Base-by-base conservation (phyloP, 2,113 vertebrate genomes). In the Cebidichthys violaceus region DNA sequence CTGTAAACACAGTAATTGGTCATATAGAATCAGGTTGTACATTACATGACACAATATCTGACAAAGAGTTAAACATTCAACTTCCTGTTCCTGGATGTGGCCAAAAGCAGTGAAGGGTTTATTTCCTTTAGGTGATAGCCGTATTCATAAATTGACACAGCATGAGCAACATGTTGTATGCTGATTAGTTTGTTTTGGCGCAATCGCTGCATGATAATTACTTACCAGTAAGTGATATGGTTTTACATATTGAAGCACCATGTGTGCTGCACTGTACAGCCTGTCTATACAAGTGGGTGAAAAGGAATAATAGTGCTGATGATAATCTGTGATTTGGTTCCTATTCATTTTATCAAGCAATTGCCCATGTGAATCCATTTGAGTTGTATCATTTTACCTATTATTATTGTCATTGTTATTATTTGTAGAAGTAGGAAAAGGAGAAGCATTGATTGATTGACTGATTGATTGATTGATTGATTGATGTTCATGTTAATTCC, bases 201-300 rank as follows among this genome's bases (percentile, higher is more conserved):
- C 71, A 80, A 83, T 91, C 86, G 75, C 90, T 81, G 87, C 81
- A 90, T 90, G 77, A 84, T 92, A 89, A 93, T 93, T 81, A 81
- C 72, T 90, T 91, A 74, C 31, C 59, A 84, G 81, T 89, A 83
- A 88, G 68, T 89, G 76, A 90, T 90, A 82, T 54, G 79, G 65
- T 88, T 93, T 89, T 91, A 88, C 81, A 91, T 90, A 89, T 88
- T 84, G 64, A 81, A 85, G 68, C 88, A 68, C 59, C 75, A 76
- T 85, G 72, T 86, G 62, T 74, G 57, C 39, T 70, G 57, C 77
- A 68, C 54, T 72, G 75, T 39, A 77, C 75, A 81, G 22, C 62
- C 59, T 85, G 69, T 70, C 71, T 88, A 9, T 70, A 75, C 60
- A 78, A 78, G 50, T 43, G n/a, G 37, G 39, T 79, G 41, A 72